phyloP scores from a whole-genome alignment of 1,140 invertebrate genomes.

The Latrodectus geometricus region DNA sequence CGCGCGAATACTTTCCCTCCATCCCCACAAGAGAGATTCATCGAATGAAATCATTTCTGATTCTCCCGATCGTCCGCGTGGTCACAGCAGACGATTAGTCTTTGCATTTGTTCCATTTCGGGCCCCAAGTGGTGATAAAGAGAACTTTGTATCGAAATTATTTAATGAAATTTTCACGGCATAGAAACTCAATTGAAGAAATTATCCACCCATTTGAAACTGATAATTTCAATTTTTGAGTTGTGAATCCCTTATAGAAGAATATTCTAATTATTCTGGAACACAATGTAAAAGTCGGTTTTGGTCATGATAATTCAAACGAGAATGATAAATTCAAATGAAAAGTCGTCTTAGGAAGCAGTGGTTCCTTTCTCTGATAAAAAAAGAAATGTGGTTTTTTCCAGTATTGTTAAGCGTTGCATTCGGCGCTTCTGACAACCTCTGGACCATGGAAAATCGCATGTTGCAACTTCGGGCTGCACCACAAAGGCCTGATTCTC shows the following conservation, averaged over 20 bases:
- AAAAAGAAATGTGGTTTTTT: constrained; percentile 16
- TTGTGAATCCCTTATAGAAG: no score
- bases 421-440: neutral
- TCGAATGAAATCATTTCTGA: constrained; percentile 36
- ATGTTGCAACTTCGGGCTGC: constrained; percentile 43
- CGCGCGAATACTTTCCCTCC: constrained; percentile 3
- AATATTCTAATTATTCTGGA: neutral
- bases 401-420: constrained; percentile 15
- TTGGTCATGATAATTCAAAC: no score
- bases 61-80: constrained; percentile 7
- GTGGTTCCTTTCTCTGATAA: neutral
- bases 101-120: neutral
- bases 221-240: no score
- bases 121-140: no score
- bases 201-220: no score
- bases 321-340: no score
- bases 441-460: constrained; percentile 40
- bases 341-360: neutral
- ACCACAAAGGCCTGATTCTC: constrained; percentile 11
- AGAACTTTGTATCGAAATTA: no score
- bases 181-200: no score
- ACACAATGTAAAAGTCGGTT: no score
- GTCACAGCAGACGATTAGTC: neutral
- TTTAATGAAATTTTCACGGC: no score
- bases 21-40: neutral